phyloP scores from a whole-genome alignment of 2,113 vertebrate species.

The Cathartes aura region DNA sequence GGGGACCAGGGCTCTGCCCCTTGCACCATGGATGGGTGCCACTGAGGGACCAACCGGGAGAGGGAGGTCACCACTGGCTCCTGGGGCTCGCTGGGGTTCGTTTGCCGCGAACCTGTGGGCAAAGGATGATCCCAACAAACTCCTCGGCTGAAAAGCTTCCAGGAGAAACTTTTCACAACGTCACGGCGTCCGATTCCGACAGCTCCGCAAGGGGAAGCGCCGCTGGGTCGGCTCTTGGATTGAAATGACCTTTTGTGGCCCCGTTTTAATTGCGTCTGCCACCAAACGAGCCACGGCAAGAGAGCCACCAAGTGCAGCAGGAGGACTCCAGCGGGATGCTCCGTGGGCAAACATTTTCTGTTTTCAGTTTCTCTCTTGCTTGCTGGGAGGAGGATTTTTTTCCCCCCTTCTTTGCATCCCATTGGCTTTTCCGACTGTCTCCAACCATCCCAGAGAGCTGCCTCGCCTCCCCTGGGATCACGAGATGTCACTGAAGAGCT shows the following conservation, averaged over 20 bases:
- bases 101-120: neutral
- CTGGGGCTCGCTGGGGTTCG: rapidly evolving
- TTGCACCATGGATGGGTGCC: neutral
- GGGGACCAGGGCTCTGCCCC: neutral
- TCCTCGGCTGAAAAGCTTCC: neutral
- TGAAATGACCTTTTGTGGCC: neutral
- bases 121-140: neutral
- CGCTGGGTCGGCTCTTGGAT: rapidly evolving
- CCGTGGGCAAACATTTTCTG: rapidly evolving
- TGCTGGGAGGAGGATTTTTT: neutral
- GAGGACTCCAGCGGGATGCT: neutral
- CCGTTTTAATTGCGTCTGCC: neutral
- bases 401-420: neutral
- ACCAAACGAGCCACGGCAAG: neutral
- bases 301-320: neutral
- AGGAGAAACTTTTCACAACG: neutral
- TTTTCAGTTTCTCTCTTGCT: neutral
- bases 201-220: neutral
- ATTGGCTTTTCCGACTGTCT: neutral
- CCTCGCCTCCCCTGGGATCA: neutral
- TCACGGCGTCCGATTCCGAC: rapidly evolving
- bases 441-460: neutral
- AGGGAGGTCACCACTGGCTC: neutral
- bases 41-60: rapidly evolving
- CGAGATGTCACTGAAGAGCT: neutral